A percentile compares a stretch with the other conserved stretches of the same genome.
These are phyloP conservation scores for Embiotoca jacksoni DNA, from an alignment of 2,113 vertebrate species.

Conservation along the genomic window DNA sequence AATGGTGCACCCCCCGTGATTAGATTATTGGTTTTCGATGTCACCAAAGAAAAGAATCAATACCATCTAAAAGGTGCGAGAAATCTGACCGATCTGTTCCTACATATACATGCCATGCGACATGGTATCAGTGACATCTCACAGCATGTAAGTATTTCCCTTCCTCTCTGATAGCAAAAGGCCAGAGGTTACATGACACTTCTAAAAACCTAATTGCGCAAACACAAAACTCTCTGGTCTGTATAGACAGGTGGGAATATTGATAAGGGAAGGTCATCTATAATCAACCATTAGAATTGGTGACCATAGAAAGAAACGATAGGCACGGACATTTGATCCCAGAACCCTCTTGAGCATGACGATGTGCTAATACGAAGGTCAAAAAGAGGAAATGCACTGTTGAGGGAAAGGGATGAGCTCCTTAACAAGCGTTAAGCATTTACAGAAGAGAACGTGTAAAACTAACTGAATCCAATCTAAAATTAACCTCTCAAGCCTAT, in stretches of 20 bases:
- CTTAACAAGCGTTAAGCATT: not conserved
- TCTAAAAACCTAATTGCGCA: constrained; percentile 16
- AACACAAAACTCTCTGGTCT: constrained; percentile 5
- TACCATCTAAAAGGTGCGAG: constrained; percentile 7
- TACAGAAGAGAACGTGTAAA: not conserved
- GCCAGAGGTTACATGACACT: constrained; percentile 32
- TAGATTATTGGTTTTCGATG: constrained; percentile 14
- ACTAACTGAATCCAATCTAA: not conserved
- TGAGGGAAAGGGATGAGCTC: not conserved
- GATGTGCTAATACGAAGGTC: constrained; percentile 14
- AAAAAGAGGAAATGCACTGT: not conserved
- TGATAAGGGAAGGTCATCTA: constrained; percentile 14
- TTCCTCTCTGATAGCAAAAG: not conserved
- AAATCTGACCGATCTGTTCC: not conserved
- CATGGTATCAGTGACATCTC: not conserved
- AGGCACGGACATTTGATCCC: constrained; percentile 29
- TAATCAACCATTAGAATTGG: constrained; percentile 34
- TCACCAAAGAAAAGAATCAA: constrained; percentile 15
- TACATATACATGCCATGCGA: not conserved
- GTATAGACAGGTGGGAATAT: constrained; percentile 3
- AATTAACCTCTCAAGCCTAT: not conserved
- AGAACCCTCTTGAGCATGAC: not conserved
- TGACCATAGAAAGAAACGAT: constrained; percentile 20
- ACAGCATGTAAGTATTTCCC: not conserved
- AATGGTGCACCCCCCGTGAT: not conserved